phyloP scores from a whole-genome alignment of 1,140 invertebrate species.

The Eumeta japonica region DNA sequence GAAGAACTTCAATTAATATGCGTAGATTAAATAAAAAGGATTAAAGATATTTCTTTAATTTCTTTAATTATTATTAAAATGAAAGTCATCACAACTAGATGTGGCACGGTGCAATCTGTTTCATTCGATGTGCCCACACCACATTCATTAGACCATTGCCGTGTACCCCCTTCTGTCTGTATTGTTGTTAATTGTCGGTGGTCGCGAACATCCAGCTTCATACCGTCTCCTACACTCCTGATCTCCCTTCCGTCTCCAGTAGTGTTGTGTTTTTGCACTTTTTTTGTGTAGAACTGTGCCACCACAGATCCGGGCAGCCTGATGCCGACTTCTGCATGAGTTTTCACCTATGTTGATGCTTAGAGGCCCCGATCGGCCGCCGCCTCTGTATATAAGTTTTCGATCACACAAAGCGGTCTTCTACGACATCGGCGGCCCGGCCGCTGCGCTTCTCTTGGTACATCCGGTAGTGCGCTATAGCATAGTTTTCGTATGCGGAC shows the following conservation, averaged over 20 bases:
- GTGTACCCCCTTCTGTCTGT: constrained; percentile 3
- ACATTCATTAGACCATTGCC: too few relatives aligned
- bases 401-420: too few relatives aligned
- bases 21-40: too few relatives aligned
- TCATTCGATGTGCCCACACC: too few relatives aligned
- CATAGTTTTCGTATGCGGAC: too few relatives aligned
- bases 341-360: constrained; percentile 24
- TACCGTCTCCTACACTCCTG: constrained; percentile 31
- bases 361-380: constrained; percentile 14
- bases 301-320: constrained; percentile 26
- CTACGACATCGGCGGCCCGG: too few relatives aligned
- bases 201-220: constrained; percentile 40
- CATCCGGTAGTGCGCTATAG: too few relatives aligned
- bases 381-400: constrained; percentile 22
- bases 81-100: constrained; percentile 50
- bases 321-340: constrained; percentile 43
- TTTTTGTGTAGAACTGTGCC: constrained; percentile 26
- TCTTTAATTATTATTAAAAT: too few relatives aligned
- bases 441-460: too few relatives aligned
- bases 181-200: constrained; percentile 21
- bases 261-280: constrained; percentile 33
- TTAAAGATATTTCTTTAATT: too few relatives aligned
- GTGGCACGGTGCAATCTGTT: constrained; percentile 40
- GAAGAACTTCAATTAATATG: too few relatives aligned
- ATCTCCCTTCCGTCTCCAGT: too few relatives aligned